Evolutionary conservation across 1,140 invertebrate genomes (phyloP).

Genomic region (Halotydeus destructor): DNA sequence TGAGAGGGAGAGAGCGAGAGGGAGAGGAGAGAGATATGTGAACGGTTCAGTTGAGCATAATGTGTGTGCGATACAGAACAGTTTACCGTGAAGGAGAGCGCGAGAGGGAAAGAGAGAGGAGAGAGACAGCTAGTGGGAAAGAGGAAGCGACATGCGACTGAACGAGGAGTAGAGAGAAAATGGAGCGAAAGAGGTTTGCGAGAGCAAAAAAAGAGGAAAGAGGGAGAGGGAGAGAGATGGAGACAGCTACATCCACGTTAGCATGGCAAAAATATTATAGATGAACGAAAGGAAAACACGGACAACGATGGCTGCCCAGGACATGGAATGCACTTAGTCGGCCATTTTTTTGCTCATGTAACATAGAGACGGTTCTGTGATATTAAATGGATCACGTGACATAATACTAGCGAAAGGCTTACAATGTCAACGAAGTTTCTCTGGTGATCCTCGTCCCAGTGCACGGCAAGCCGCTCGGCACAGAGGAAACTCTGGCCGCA

Average conservation of each 20-base stretch:
- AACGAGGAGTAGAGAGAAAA: too few species aligned
- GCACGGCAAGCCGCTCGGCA: constrained; percentile 62
- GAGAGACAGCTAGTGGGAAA: too few species aligned
- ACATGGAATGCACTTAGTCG: not conserved
- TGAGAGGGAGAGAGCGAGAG: too few species aligned
- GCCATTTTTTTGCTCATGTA: not conserved
- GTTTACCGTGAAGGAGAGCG: too few species aligned
- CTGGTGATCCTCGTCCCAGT: constrained; percentile 73
- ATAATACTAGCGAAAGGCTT: not conserved
- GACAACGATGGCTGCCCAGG: not conserved
- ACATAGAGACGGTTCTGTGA: not conserved
- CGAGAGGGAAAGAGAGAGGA: too few species aligned
- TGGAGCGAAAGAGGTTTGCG: too few species aligned
- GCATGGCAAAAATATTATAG: constrained; percentile 6
- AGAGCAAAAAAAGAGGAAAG: too few species aligned
- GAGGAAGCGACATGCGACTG: too few species aligned
- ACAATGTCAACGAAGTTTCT: constrained; percentile 34
- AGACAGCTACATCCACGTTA: too few species aligned
- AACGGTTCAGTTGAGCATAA: not conserved
- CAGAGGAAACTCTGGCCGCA: constrained; percentile 81
- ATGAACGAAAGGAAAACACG: not conserved
- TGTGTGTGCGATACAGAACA: too few species aligned
- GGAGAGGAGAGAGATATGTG: not conserved
- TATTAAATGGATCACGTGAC: constrained; percentile 5
- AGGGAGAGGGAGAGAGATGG: too few species aligned